A percentile compares a stretch with the other conserved stretches of the same genome.
These are phyloP conservation scores for Clarias fuscus DNA, from an alignment of 2,797 vertebrate species.

Conservation along the genomic window DNA sequence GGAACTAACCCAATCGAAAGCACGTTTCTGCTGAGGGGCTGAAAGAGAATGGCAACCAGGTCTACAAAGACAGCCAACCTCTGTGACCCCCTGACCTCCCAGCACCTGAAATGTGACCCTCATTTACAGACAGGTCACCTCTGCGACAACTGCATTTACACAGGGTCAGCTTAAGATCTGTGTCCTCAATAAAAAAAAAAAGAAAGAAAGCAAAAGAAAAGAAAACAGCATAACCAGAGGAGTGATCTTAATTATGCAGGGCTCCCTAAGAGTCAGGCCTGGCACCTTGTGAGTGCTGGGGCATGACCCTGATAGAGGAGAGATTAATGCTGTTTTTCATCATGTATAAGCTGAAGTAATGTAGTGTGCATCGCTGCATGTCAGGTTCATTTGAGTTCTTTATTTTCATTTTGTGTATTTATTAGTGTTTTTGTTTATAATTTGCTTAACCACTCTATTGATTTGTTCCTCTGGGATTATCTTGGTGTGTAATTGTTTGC, in stretches of 20 bases:
- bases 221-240: conserved; percentile 62
- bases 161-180: conserved; percentile 76
- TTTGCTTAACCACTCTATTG: conserved; percentile 23
- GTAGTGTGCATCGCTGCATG: conserved; percentile 47
- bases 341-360: conserved; percentile 40
- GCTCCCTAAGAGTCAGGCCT: conserved; percentile 61
- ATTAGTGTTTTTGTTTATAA: conserved; percentile 26
- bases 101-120: conserved; percentile 77
- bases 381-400: conserved; percentile 15
- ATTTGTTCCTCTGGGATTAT: conserved; percentile 37
- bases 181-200: conserved; percentile 62
- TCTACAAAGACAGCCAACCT: conserved; percentile 65
- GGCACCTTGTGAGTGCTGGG: conserved; percentile 54
- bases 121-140: conserved; percentile 80
- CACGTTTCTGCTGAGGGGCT: conserved; percentile 78
- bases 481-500: background rate
- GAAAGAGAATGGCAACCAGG: conserved; percentile 63
- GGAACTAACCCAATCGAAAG: conserved; percentile 82
- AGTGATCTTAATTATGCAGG: conserved; percentile 70
- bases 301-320: conserved; percentile 58
- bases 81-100: conserved; percentile 67
- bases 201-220: background rate
- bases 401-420: conserved; percentile 23
- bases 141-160: conserved; percentile 81
- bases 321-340: conserved; percentile 59